These are phyloP conservation scores for Suillia variegata DNA, from an alignment of 2,888 invertebrate species.

Conservation along the genomic window DNA sequence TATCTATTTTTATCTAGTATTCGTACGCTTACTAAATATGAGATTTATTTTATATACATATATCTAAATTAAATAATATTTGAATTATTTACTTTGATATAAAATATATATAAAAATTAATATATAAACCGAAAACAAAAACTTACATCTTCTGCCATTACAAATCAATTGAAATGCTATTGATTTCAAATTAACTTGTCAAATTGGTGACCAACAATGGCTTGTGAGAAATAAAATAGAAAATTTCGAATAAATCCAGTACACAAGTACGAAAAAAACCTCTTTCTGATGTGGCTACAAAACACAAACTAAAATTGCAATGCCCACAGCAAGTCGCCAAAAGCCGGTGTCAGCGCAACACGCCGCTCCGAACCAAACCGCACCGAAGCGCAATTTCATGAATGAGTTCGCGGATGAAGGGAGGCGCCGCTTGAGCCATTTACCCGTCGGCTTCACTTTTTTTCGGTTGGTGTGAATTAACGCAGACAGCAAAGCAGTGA, in stretches of 20 bases:
- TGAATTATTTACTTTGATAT: too few species aligned
- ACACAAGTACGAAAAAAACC: slow-evolving; percentile 30
- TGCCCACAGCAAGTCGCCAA: slow-evolving; percentile 17
- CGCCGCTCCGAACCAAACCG: slow-evolving; percentile 34
- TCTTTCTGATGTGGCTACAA: slow-evolving; percentile 34
- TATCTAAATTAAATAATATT: too few species aligned
- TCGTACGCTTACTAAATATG: too few species aligned
- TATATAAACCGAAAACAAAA: too few species aligned
- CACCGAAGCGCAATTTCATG: slow-evolving; percentile 16
- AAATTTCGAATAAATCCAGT: not conserved
- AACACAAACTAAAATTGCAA: slow-evolving; percentile 45
- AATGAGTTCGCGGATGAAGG: slow-evolving; percentile 8
- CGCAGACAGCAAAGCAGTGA: not conserved
- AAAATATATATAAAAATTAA: too few species aligned
- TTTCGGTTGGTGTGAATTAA: not conserved
- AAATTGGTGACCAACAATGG: slow-evolving; percentile 32
- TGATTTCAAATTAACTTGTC: slow-evolving; percentile 26
- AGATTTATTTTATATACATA: too few species aligned
- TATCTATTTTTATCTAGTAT: too few species aligned
- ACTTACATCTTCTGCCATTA: not conserved
- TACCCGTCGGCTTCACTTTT: not conserved
- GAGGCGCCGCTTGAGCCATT: not conserved
- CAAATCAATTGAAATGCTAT: slow-evolving; percentile 20
- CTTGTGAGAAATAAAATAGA: slow-evolving; percentile 13
- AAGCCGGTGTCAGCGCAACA: not conserved